Evolutionary conservation across 2,113 vertebrate genomes (phyloP).

Genomic region (Thunnus thynnus): DNA sequence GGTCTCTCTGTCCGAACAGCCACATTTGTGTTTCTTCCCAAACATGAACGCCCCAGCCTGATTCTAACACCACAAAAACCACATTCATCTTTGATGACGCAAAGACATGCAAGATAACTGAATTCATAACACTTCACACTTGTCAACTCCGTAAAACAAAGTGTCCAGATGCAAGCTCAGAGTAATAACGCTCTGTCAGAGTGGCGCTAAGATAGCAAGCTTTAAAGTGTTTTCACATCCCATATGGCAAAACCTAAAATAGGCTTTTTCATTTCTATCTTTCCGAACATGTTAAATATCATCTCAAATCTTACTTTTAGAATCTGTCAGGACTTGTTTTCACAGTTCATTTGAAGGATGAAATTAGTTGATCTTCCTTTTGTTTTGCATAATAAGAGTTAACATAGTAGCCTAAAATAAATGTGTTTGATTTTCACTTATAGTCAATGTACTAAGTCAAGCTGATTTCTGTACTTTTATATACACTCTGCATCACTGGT

Average conservation of each 20-base stretch:
- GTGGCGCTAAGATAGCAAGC: neutral
- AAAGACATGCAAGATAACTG: slow-evolving; percentile 59
- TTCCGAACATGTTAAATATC: neutral
- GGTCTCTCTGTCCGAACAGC: slow-evolving; percentile 19
- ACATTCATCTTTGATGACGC: slow-evolving; percentile 48
- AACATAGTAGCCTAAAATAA: neutral
- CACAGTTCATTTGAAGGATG: neutral
- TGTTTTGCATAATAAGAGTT: neutral
- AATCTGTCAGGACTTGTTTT: neutral
- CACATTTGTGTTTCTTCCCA: neutral
- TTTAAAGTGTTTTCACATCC: slow-evolving; percentile 20
- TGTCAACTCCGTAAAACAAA: slow-evolving; percentile 51
- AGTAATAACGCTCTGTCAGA: slow-evolving; percentile 20
- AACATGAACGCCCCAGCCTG: neutral
- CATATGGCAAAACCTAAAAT: slow-evolving; percentile 9
- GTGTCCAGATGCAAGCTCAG: slow-evolving; percentile 40
- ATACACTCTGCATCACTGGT: slow-evolving; percentile 32
- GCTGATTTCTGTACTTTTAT: neutral
- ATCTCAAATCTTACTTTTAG: neutral
- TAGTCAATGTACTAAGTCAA: neutral
- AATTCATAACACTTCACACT: slow-evolving; percentile 54
- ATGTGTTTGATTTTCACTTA: neutral
- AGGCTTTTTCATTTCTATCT: neutral
- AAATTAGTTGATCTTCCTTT: neutral
- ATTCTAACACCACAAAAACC: slow-evolving; percentile 8